Evolutionary conservation across 2,797 vertebrate genomes (phyloP).

Genomic region (Pseudochirops cupreus): DNA sequence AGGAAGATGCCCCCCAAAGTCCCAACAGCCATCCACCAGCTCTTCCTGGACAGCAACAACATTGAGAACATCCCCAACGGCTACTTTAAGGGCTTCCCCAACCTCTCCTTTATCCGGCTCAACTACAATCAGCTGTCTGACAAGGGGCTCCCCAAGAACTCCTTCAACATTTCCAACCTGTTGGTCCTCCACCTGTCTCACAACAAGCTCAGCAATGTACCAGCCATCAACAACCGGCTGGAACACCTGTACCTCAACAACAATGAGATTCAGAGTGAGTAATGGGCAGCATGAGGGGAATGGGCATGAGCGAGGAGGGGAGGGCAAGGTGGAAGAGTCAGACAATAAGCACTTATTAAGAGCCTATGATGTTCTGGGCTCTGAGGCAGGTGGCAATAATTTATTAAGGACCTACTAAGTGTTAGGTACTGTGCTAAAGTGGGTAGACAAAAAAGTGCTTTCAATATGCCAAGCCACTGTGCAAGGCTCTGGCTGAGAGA

Average conservation of each 20-base stretch:
- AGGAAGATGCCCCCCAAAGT: conserved; percentile 94
- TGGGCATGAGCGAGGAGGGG: not conserved
- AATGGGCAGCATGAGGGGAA: rapidly evolving
- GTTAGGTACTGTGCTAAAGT: not conserved
- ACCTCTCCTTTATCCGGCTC: conserved; percentile 94
- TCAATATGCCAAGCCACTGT: not conserved
- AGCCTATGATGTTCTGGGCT: not conserved
- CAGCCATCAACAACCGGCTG: conserved; percentile 91
- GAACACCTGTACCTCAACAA: conserved; percentile 98
- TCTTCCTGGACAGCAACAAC: conserved; percentile 96
- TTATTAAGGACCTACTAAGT: not conserved
- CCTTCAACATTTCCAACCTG: conserved; percentile 95
- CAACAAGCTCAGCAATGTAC: conserved; percentile 93
- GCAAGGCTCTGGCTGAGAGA: not conserved
- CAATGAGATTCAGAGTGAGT: conserved; percentile 97
- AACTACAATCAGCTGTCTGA: conserved; percentile 96
- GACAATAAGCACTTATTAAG: not conserved
- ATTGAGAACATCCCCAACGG: conserved; percentile 93
- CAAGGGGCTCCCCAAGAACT: conserved; percentile 92
- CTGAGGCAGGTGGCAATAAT: not conserved
- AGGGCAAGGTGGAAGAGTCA: not conserved
- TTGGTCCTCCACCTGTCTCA: conserved; percentile 96
- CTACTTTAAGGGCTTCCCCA: conserved; percentile 93
- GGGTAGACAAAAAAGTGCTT: not conserved
- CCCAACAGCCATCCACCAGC: conserved; percentile 91